Conservation (phyloP, 1,140 invertebrate genomes). For the Calycopis cecrops region DNA sequence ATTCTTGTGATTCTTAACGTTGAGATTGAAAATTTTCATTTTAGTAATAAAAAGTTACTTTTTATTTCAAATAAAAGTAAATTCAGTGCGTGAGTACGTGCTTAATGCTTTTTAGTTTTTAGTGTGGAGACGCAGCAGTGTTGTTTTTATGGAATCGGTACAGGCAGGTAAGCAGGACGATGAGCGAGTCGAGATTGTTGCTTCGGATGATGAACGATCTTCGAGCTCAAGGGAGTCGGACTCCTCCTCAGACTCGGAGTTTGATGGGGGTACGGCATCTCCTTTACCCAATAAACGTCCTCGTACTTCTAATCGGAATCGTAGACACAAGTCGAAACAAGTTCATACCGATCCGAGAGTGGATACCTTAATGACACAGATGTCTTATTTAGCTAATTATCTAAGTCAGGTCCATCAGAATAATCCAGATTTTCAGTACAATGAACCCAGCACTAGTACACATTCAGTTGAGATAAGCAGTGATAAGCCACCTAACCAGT, state of each 20-base stretch:
- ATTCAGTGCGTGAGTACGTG: too few relatives aligned
- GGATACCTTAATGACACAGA: neutral
- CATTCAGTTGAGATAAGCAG: neutral
- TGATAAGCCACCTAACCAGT: neutral
- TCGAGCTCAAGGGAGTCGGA: neutral
- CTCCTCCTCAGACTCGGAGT: slow-evolving; percentile 8
- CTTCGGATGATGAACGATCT: neutral
- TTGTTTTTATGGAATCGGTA: too few relatives aligned
- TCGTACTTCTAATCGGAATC: neutral
- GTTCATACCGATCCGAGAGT: neutral
- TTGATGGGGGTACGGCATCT: neutral
- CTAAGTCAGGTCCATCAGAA: neutral
- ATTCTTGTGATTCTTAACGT: too few relatives aligned
- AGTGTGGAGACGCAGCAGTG: too few relatives aligned
- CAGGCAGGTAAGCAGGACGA: too few relatives aligned
- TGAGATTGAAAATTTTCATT: too few relatives aligned
- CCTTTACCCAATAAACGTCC: slow-evolving; percentile 9
- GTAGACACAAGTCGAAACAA: too few relatives aligned
- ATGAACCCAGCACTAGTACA: neutral
- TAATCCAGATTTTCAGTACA: neutral
- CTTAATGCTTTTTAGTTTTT: too few relatives aligned
- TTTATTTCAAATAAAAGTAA: too few relatives aligned
- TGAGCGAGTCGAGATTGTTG: neutral
- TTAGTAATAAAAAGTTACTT: too few relatives aligned
- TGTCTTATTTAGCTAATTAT: neutral